These are phyloP conservation scores for Papilio polytes DNA, from an alignment of 1,140 invertebrate genomes.

Conservation along the genomic window DNA sequence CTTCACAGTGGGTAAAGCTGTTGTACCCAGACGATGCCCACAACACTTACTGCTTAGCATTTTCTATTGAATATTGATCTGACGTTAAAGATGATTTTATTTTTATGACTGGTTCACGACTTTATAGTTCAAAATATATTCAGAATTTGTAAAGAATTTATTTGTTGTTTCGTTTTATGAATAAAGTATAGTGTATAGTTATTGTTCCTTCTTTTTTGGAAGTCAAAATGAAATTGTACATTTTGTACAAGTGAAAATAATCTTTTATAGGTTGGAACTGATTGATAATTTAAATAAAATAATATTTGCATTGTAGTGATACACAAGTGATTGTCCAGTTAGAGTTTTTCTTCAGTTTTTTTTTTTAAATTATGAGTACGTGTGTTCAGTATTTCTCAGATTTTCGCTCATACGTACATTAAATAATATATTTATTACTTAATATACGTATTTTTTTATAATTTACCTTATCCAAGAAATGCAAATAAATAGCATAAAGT, in stretches of 20 bases:
- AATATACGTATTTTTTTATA: no score
- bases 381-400: no score
- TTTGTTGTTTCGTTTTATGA: neutral
- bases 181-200: no score
- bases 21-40: neutral
- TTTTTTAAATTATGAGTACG: neutral
- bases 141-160: neutral
- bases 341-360: neutral
- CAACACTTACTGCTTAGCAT: neutral
- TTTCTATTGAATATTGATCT: constrained; percentile 1
- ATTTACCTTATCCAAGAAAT: neutral
- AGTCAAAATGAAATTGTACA: no score
- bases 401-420: no score
- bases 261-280: no score
- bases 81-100: neutral
- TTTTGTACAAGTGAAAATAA: no score
- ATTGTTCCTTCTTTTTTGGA: no score
- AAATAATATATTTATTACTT: neutral
- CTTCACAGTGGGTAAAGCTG: neutral
- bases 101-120: neutral
- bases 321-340: no score
- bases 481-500: neutral
- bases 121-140: neutral
- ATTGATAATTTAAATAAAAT: no score
- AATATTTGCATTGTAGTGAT: no score